phyloP scores from a whole-genome alignment of 1,140 invertebrate species.

The Cydia fagiglandana region DNA sequence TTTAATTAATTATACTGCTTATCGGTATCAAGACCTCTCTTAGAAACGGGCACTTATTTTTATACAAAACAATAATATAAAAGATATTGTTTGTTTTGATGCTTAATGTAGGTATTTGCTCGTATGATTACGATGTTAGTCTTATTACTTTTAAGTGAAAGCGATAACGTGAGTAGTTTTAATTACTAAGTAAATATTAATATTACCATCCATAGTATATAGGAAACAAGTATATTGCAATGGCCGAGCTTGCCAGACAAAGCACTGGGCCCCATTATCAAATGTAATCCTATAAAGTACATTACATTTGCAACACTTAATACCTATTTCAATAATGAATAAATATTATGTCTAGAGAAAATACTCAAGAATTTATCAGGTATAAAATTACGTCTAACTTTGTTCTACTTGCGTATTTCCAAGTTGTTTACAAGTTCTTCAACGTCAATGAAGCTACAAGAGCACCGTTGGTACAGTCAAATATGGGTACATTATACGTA shows the following conservation, averaged over 20 bases:
- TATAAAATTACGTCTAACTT: no score
- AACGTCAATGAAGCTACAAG: no score
- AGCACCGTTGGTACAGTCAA: no score
- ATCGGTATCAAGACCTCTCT: constrained; percentile 1
- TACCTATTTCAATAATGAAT: no score
- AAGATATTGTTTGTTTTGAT: background rate
- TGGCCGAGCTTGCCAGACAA: background rate
- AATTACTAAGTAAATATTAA: background rate
- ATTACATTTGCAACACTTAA: no score
- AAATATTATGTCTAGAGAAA: no score
- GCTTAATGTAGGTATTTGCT: background rate
- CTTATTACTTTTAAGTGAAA: background rate
- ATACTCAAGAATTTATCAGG: no score
- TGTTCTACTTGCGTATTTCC: no score
- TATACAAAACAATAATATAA: background rate
- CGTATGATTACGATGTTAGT: background rate
- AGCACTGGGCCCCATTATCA: background rate
- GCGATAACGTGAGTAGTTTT: background rate
- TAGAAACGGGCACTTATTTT: background rate
- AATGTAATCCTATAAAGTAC: background rate
- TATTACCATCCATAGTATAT: background rate
- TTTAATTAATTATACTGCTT: background rate
- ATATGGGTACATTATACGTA: no score
- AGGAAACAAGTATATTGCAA: constrained; percentile 8
- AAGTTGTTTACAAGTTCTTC: no score